Percentiles rank a stretch among this genome's conserved stretches.
These are phyloP conservation scores for Melanerpes aurifrons DNA, from an alignment of 2,113 vertebrate genomes.

Conservation along the genomic window DNA sequence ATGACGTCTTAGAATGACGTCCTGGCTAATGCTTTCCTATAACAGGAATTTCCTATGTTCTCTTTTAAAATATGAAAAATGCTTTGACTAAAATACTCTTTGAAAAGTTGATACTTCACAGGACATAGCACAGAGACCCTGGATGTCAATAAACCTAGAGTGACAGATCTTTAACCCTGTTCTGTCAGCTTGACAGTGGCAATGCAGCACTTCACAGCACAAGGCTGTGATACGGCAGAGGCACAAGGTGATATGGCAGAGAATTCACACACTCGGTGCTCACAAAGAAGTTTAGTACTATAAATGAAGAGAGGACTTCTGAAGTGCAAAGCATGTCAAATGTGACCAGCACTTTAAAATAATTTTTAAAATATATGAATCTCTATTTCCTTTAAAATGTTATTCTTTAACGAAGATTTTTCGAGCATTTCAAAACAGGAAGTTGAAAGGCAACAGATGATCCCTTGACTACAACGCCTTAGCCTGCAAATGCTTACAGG, in stretches of 20 bases:
- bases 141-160: neutral
- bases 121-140: neutral
- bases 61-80: neutral
- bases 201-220: neutral
- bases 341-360: accelerated
- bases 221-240: too few species aligned
- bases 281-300: too few species aligned
- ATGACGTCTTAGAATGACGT: conserved; percentile 31
- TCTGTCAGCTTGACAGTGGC: neutral
- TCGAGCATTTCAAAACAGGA: neutral
- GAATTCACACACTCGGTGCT: neutral
- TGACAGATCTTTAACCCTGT: neutral
- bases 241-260: accelerated
- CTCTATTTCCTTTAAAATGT: neutral
- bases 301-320: neutral
- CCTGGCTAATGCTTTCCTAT: conserved; percentile 7
- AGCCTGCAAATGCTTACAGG: neutral
- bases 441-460: neutral
- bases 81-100: neutral
- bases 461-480: neutral
- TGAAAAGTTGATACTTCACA: neutral
- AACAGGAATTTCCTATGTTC: neutral
- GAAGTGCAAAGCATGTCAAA: neutral
- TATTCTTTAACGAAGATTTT: neutral
- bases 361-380: accelerated